Evolutionary conservation across 1,140 invertebrate species (phyloP), one percentile per base, ranked within the genome.

Genomic region (Archegozetes longisetosus): DNA sequence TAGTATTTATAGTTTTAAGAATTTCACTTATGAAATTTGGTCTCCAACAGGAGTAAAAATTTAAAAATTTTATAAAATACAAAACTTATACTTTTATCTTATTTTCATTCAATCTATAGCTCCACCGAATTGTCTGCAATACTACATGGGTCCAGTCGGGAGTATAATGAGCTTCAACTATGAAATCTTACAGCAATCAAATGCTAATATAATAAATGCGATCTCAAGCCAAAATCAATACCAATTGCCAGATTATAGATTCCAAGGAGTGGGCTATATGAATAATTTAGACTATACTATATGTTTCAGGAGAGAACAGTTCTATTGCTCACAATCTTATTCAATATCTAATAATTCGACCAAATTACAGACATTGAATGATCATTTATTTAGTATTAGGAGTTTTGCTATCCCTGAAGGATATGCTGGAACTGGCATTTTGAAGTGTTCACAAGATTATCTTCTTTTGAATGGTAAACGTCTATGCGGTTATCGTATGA

Each of bases 121-220:
- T 3, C 85, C 85, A 3, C 77, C 78, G 48, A 84, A 84, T 32
- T 89, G 86, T 70, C 73, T 88, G 2, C 84, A 85, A 73, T 88
- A 87, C 69, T 82, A 81, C 67, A 81, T 78, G 23, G 76, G 73
- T 3, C 63, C 72, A 2, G 75, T 75, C 9, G 84, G 81, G 9
- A 80, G 75, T 0, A 79, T 87, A 17, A 77, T 71, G 29, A 85
- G 84, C 68, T 89, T 88, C 63, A 88, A 69, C 53, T 62, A 56
- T 26, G 61, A 62, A 29, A 27, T n/a, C 25, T 24, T 54, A 24
- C 25, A 24, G 20, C 53, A 22, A 54, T 9, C 25, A 25, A 54
- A 24, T 54, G 6, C 20, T 20, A 25, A 29, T 13, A 20, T 1
- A 29, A 9, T 40, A 17, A 40, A 40, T 40, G 17, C 32, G 17